Evolutionary conservation across 53 echinoderm and acorn worm species (phyloP), one percentile per base, ranked within the genome.

Genomic region (Luidia sarsii): DNA sequence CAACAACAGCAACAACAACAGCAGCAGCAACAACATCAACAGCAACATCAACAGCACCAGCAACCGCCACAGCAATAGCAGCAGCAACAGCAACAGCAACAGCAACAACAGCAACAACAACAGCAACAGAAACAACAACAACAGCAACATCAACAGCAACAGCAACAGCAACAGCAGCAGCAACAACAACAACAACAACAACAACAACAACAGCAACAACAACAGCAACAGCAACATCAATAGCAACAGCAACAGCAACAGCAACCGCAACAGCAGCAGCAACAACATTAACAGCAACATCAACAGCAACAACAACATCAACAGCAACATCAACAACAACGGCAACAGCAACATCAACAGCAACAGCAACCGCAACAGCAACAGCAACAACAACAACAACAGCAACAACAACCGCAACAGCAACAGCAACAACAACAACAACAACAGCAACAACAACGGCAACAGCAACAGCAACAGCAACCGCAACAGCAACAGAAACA

Each of bases 141-240:
- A n/a, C n/a, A n/a, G n/a, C n/a, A n/a, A n/a, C n/a, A n/a, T 52
- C n/a, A 18, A 52, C n/a, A 52, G 23, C 52, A 52, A 50, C 15
- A 4, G 51, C 15, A 50, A 50, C 51, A 13, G 3, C 51, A 50
- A 50, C 51, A 10, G 3, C 51, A 50, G 21, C 51, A 13, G 3
- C 51, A 50, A 50, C 51, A 50, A 4, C 51, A 50, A 50, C 51
- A 50, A 6, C 51, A 50, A 10, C 51, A 50, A 6, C 51, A 50
- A 13, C 51, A 50, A 6, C 51, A 52, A 7, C n/a, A 52, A 7
- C n/a, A 52, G 6, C n/a, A 52, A 7, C 51, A 52, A 52, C n/a
- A 52, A 52, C 52, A 52, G 7, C 52, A 52, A 52, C 52, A 52
- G 6, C n/a, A 52, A 52, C 52, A 52, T 21, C 52, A 52, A 52